Evolutionary conservation across 2,888 invertebrate genomes (phyloP).

Genomic region (Brenthis ino): DNA sequence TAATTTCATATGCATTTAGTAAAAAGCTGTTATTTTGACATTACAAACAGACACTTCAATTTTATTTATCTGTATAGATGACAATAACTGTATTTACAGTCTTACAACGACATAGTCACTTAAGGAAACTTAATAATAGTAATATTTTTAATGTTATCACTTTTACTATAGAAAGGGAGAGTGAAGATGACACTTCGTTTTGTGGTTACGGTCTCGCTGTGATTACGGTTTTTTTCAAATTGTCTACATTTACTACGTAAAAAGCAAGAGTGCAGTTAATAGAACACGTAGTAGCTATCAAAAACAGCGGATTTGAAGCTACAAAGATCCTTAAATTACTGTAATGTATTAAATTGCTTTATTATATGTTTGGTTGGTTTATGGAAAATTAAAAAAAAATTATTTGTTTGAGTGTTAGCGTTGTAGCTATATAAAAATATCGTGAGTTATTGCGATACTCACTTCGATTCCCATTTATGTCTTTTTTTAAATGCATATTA

Average conservation of each 20-base stretch:
- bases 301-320: not conserved
- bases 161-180: constrained; percentile 29
- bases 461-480: too few species aligned
- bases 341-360: constrained; percentile 1
- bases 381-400: too few species aligned
- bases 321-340: constrained; percentile 14
- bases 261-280: constrained; percentile 19
- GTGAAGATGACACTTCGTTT: constrained; percentile 30
- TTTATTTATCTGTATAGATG: too few species aligned
- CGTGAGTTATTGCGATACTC: too few species aligned
- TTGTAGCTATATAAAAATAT: too few species aligned
- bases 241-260: constrained; percentile 25
- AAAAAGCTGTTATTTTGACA: too few species aligned
- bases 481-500: too few species aligned
- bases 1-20: too few species aligned
- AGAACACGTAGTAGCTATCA: constrained; percentile 16
- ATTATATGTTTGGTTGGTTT: not conserved
- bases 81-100: too few species aligned
- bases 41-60: too few species aligned
- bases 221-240: constrained; percentile 29
- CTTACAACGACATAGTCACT: too few species aligned
- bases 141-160: constrained; percentile 7
- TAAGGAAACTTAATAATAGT: not conserved
- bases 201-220: constrained; percentile 10
- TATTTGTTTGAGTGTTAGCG: too few species aligned